Evolutionary conservation across 1,140 invertebrate genomes (phyloP).

Genomic region (Chrysomallon squamiferum): DNA sequence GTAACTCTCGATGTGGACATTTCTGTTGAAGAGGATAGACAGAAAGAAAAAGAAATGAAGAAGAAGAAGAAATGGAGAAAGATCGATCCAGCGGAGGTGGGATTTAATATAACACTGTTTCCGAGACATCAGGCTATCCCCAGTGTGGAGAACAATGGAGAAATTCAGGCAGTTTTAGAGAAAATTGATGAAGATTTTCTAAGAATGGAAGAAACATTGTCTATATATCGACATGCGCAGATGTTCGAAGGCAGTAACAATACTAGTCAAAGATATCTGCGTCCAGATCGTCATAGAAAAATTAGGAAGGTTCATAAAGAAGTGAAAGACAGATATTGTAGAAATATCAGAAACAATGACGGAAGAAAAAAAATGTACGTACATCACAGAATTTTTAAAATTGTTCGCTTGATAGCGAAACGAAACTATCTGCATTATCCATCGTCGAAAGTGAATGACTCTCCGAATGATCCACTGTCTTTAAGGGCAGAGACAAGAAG

Average conservation of each 20-base stretch:
- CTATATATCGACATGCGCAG: conserved; percentile 18
- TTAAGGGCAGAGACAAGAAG: conserved; percentile 7
- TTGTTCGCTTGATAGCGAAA: conserved; percentile 33
- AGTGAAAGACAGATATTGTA: conserved; percentile 49
- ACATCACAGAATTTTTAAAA: conserved; percentile 46
- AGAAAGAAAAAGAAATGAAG: conserved; percentile 9
- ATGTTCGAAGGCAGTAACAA: conserved; percentile 10
- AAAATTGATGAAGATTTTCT: conserved; percentile 28
- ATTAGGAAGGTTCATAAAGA: conserved; percentile 42
- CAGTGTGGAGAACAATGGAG: conserved; percentile 2
- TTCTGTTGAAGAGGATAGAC: not conserved
- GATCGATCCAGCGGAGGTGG: conserved; percentile 21
- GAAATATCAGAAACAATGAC: conserved; percentile 45
- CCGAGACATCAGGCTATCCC: conserved; percentile 20
- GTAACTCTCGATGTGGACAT: not conserved
- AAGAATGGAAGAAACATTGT: conserved; percentile 10
- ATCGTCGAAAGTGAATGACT: conserved; percentile 5
- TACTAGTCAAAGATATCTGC: conserved; percentile 25
- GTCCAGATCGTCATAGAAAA: conserved; percentile 36
- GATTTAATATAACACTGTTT: conserved; percentile 45
- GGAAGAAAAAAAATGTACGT: conserved; percentile 47
- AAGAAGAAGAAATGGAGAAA: conserved; percentile 50
- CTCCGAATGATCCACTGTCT: conserved; percentile 12
- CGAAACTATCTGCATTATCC: conserved; percentile 23
- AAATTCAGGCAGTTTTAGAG: conserved; percentile 12